Conservation (phyloP, 1,140 invertebrate genomes). For the Leptinotarsa lineolata region DNA sequence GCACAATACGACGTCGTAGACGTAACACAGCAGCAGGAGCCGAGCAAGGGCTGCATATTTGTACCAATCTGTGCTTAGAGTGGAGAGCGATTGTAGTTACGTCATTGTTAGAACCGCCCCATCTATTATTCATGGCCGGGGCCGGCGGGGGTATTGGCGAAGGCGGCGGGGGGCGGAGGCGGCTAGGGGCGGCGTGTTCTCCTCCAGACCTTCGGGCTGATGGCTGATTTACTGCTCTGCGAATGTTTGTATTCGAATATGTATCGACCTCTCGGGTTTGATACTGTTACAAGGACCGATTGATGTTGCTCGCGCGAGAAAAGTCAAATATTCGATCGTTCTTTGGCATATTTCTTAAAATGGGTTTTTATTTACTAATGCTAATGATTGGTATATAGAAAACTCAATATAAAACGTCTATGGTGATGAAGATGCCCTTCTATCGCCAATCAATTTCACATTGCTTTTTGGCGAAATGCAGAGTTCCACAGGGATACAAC, state of each 20-base stretch:
- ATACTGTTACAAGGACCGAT: too few relatives aligned
- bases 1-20: background rate
- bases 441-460: too few relatives aligned
- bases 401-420: too few relatives aligned
- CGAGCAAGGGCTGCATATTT: slow-evolving; percentile 39
- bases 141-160: slow-evolving; percentile 33
- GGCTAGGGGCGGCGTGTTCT: slow-evolving; percentile 22
- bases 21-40: slow-evolving; percentile 26
- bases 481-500: too few relatives aligned
- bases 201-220: slow-evolving; percentile 34
- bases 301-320: too few relatives aligned
- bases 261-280: background rate
- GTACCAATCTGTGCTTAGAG: slow-evolving; percentile 56
- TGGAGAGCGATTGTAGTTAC: slow-evolving; percentile 55
- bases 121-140: slow-evolving; percentile 57
- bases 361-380: too few relatives aligned
- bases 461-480: too few relatives aligned
- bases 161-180: slow-evolving; percentile 17
- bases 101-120: slow-evolving; percentile 58
- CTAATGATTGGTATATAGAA: too few relatives aligned
- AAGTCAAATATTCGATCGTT: too few relatives aligned
- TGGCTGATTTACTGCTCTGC: slow-evolving; percentile 31
- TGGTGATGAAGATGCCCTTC: too few relatives aligned
- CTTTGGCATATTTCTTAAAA: too few relatives aligned
- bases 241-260: slow-evolving; percentile 23